A percentile compares a stretch with the other conserved stretches of the same genome.
Conservation (phyloP, 2,797 vertebrate species). For the Knipowitschia caucasica region DNA sequence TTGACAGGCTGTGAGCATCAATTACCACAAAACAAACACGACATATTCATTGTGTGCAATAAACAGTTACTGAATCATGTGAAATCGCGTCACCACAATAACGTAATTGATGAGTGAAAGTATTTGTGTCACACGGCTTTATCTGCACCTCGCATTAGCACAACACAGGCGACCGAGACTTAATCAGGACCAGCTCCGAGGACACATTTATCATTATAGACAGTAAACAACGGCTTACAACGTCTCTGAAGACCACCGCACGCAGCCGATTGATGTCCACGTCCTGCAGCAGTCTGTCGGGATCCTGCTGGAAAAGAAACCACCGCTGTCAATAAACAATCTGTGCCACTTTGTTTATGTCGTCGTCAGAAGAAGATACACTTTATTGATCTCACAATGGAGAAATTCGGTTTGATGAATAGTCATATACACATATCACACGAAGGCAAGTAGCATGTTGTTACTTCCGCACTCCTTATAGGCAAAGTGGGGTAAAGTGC, state of each 20-base stretch:
- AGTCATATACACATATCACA: too few species aligned
- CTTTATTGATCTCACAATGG: too few species aligned
- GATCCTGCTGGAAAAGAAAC: conserved; percentile 83
- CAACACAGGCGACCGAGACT: neutral
- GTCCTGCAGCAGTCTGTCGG: conserved; percentile 96
- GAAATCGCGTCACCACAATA: neutral
- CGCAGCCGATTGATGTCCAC: conserved; percentile 98
- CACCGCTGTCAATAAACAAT: conserved; percentile 28
- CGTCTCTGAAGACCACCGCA: conserved; percentile 97
- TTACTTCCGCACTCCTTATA: too few species aligned
- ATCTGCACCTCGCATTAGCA: neutral
- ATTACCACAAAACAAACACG: neutral
- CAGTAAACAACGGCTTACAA: conserved; percentile 77
- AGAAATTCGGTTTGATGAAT: too few species aligned
- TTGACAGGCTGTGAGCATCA: too few species aligned
- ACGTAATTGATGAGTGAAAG: neutral
- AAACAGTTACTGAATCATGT: neutral
- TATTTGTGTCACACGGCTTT: neutral
- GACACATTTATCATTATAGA: neutral
- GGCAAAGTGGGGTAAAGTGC: too few species aligned
- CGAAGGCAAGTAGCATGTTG: too few species aligned
- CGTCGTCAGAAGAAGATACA: too few species aligned
- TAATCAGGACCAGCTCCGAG: neutral
- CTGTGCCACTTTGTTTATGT: conserved; percentile 23
- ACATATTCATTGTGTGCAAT: neutral